Evolutionary conservation across 2,888 invertebrate genomes (phyloP), one percentile per base, ranked within the genome.

Genomic region (Campopleginae sp.): DNA sequence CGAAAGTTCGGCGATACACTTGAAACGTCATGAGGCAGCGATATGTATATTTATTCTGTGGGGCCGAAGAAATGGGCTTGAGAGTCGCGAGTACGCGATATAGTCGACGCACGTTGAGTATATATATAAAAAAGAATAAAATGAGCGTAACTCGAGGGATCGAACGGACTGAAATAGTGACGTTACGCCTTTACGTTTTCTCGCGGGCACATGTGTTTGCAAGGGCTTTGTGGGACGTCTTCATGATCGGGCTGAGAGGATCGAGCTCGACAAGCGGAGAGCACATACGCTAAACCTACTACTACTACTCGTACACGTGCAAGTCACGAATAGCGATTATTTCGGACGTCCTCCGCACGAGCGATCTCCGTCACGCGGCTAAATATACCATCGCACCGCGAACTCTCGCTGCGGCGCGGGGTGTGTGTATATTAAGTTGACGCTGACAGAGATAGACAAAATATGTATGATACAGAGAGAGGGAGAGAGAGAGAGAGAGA

Each of bases 361-460:
- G 84, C 88, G 86, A 89, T 89, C 87, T 87, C 84, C 85, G 89
- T 89, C 86, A 87, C 87, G 84, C 82, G 76, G 87, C 89, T 91
- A 91, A 91, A 91, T 91, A 91, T 91, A 91, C 88, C 88, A 84
- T 68, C 86, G 84, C 87, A 80, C 79, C 81, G 83, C 81, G 76
- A 65, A 83, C 82, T 77, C 74, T 68, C 80, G 75, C 68, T 66
- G n/a, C n/a, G 38, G 72, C 48, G 51, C 70, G 80, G 58, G 66
- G 65, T 54, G 23, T 70, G 71, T 63, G 71, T 81, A 82, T 66
- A 75, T 78, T 71, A 76, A 63, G 72, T 84, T 80, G 82, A 76
- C 44, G 82, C 71, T 63, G 65, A 66, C 61, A 70, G 82, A 17
- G 65, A 66, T 63, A 63, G 58, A 72, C 38, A 65, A 58, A 65